Percentiles rank a stretch among this genome's conserved stretches.
Evolutionary conservation across 2,888 invertebrate genomes (phyloP).

Genomic region (Kuschelorhynchus macadamiae): DNA sequence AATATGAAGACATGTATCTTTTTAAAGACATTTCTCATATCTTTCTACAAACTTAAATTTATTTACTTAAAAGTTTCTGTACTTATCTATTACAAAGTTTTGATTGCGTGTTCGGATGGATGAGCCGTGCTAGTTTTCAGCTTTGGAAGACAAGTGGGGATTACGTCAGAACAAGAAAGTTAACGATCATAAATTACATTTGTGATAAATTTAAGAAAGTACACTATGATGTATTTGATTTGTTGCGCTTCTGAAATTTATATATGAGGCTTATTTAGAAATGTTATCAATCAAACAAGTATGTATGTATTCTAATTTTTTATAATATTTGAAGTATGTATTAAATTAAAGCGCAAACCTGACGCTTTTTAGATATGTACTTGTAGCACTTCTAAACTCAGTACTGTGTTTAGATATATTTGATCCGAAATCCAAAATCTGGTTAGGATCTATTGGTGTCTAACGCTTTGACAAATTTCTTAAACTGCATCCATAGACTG

Average conservation of each 20-base stretch:
- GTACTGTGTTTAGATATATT: too few relatives aligned
- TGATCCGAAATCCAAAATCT: too few relatives aligned
- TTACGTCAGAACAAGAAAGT: constrained; percentile 3
- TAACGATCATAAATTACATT: constrained; percentile 17
- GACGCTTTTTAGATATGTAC: too few relatives aligned
- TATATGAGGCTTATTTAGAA: neutral
- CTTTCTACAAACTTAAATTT: neutral
- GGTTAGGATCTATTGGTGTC: too few relatives aligned
- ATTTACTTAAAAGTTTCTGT: constrained; percentile 8
- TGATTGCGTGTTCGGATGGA: constrained; percentile 13
- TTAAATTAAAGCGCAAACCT: too few relatives aligned
- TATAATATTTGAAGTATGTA: too few relatives aligned
- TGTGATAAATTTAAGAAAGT: constrained; percentile 10
- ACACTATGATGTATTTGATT: neutral
- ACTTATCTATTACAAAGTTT: constrained; percentile 18
- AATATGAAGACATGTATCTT: too few relatives aligned
- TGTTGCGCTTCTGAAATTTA: neutral
- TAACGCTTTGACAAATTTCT: too few relatives aligned
- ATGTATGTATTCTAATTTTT: neutral
- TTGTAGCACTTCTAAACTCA: too few relatives aligned
- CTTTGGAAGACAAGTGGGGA: constrained; percentile 13
- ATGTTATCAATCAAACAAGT: neutral
- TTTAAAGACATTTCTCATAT: constrained; percentile 7
- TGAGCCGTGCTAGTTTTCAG: constrained; percentile 6
- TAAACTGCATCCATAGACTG: too few relatives aligned